Evolutionary conservation across 2,888 invertebrate species (phyloP).

Genomic region (Drosophila tanythrix): DNA sequence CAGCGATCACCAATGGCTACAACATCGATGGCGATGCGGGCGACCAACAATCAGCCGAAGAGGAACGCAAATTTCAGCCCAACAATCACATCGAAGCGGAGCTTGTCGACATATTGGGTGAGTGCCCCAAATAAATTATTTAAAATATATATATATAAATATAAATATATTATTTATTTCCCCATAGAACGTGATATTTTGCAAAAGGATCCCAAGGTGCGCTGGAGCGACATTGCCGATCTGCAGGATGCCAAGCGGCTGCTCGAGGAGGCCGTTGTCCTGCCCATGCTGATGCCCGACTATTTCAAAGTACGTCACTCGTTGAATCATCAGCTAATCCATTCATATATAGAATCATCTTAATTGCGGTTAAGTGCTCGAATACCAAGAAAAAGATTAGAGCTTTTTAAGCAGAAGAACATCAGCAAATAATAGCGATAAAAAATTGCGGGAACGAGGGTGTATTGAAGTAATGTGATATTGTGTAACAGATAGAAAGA

Average conservation of each 20-base stretch:
- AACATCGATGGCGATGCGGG: constrained; percentile 85
- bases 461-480: not conserved
- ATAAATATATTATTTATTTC: not conserved
- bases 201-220: constrained; percentile 97
- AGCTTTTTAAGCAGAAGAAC: not conserved
- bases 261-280: constrained; percentile 97
- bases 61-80: constrained; percentile 94
- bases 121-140: constrained; percentile 21
- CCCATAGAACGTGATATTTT: constrained; percentile 96
- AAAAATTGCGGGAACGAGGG: not conserved
- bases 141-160: not conserved
- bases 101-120: constrained; percentile 95
- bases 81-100: constrained; percentile 93
- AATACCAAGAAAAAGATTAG: not conserved
- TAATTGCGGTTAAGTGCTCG: not conserved
- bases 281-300: constrained; percentile 99
- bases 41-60: constrained; percentile 88
- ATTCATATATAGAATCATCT: not conserved
- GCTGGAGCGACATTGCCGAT: constrained; percentile 97
- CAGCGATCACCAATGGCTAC: constrained; percentile 83
- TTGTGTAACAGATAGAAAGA: not conserved
- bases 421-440: not conserved
- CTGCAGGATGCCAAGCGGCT: constrained; percentile 94
- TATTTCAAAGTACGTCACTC: constrained; percentile 93
- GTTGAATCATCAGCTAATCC: constrained; percentile 33